Percentiles rank a stretch among this genome's conserved stretches.
Conservation (phyloP, 2,797 vertebrate species). For the Chloroceryle inda region DNA sequence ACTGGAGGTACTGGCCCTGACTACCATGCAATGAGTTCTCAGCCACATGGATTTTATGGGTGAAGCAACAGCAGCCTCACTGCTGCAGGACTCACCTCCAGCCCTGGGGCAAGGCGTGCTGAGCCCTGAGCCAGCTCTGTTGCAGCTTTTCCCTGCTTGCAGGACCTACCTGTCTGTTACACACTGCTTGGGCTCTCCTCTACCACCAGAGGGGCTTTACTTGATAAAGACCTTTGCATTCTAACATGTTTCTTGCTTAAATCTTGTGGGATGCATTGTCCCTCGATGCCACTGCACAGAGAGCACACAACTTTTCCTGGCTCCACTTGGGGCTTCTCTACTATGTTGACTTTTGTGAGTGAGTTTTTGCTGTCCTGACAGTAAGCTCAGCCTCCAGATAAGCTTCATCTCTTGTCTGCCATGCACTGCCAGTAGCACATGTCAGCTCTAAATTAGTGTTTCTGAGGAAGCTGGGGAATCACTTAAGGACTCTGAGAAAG, state of each 20-base stretch:
- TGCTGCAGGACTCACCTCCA: fast-evolving
- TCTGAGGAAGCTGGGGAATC: background rate
- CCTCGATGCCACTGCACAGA: background rate
- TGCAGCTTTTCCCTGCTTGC: fast-evolving
- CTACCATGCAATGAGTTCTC: background rate
- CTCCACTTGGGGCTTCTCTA: background rate
- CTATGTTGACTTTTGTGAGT: fast-evolving
- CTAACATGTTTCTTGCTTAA: background rate
- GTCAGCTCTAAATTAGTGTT: background rate
- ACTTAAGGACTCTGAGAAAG: slow-evolving; percentile 3
- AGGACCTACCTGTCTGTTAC: background rate
- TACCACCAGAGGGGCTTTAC: background rate
- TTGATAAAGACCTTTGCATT: background rate
- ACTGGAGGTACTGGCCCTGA: background rate
- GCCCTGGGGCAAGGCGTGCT: fast-evolving
- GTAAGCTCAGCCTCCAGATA: background rate
- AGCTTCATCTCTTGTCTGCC: background rate
- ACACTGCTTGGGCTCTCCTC: fast-evolving
- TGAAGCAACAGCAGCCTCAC: fast-evolving
- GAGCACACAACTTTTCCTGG: background rate
- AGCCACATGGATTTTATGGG: background rate
- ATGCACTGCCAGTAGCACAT: background rate
- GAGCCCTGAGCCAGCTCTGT: background rate
- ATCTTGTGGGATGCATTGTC: fast-evolving
- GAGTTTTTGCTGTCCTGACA: background rate